Conservation (phyloP, 1,140 invertebrate genomes). For the Sitophilus oryzae region DNA sequence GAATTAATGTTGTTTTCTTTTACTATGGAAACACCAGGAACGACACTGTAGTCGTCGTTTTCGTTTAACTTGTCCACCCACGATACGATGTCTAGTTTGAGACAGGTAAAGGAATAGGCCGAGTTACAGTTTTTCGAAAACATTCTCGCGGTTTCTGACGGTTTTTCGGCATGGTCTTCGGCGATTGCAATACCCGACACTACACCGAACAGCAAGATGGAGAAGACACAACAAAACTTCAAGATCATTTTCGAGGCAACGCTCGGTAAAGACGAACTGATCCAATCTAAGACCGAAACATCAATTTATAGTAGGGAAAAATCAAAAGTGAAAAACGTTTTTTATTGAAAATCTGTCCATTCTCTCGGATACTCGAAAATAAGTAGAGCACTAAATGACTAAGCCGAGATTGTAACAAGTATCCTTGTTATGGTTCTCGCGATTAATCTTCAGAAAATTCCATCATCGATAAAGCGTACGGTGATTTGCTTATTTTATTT, state of each 20-base stretch:
- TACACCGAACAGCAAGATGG: no score
- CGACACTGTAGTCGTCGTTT: constrained; percentile 54
- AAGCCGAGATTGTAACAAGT: no score
- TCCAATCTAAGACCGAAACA: no score
- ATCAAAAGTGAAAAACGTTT: not conserved
- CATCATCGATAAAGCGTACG: not conserved
- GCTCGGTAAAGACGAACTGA: no score
- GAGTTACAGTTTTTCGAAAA: constrained; percentile 58
- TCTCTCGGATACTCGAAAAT: not conserved
- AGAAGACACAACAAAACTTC: not conserved
- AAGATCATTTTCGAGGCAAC: not conserved
- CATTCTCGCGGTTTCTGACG: no score
- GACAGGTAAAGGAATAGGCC: constrained; percentile 65
- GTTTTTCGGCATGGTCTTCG: no score
- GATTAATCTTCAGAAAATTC: no score
- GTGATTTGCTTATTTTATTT: not conserved
- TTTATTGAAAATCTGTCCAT: not conserved
- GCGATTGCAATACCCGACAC: no score
- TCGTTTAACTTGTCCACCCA: constrained; percentile 65
- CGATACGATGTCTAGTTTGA: constrained; percentile 70
- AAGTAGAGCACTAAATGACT: not conserved
- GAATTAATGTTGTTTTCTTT: constrained; percentile 57
- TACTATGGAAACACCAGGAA: constrained; percentile 65
- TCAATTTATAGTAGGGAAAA: not conserved
- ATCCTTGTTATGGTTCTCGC: no score